Evolutionary conservation across 2,797 vertebrate species (phyloP).

Genomic region (Pipistrellus pygmaeus): DNA sequence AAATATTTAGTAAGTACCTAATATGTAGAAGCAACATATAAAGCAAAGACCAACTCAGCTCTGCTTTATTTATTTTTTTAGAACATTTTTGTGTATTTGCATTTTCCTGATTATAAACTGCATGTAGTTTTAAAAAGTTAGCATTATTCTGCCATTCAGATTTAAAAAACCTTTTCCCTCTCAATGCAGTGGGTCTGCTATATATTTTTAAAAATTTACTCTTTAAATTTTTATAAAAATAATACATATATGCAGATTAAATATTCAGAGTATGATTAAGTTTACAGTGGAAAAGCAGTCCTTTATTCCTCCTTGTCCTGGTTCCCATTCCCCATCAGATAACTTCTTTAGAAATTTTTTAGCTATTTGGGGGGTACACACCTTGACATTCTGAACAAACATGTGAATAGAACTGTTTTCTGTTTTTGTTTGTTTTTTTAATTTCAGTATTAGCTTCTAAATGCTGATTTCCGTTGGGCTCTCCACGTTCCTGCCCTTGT

Average conservation of each 20-base stretch:
- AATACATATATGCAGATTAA: neutral
- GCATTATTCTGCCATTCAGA: neutral
- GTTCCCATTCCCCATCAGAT: neutral
- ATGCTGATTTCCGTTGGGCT: neutral
- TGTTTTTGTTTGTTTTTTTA: neutral
- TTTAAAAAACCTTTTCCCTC: neutral
- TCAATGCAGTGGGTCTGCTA: neutral
- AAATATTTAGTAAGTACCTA: neutral
- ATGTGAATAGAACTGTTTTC: neutral
- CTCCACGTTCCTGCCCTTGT: neutral
- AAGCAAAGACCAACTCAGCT: neutral
- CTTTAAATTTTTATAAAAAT: conserved; percentile 28
- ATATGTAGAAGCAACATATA: neutral
- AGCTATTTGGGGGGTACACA: neutral
- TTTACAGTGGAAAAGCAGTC: neutral
- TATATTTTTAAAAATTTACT: neutral
- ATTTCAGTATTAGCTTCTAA: neutral
- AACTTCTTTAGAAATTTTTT: neutral
- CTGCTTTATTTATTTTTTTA: neutral
- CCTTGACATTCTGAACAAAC: neutral
- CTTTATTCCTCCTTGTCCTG: neutral
- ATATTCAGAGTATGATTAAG: neutral
- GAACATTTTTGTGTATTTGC: conserved; percentile 22
- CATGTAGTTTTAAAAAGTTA: neutral
- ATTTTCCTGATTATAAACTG: neutral